phyloP scores from a whole-genome alignment of 92 coral and sea anemone genomes.

The Hydrozoanthus gracilis region DNA sequence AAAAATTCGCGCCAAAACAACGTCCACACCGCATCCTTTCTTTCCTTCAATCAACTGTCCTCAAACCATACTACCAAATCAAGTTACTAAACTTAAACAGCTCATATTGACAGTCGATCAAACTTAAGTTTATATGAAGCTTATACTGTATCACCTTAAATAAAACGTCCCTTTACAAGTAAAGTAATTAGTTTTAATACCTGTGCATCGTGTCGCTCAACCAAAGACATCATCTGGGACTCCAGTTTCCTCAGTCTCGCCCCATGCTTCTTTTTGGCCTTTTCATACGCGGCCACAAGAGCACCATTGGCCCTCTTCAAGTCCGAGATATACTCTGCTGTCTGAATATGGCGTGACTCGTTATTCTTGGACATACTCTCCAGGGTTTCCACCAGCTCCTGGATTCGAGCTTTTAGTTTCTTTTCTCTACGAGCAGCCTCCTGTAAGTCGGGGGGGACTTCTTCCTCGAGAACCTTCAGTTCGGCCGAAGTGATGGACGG shows the following conservation, averaged over 20 bases:
- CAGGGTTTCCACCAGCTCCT: conserved; percentile 92
- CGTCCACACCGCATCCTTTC: too few species aligned
- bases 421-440: conserved; percentile 95
- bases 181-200: conserved; percentile 30
- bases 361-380: conserved; percentile 94
- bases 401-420: conserved; percentile 87
- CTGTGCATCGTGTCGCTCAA: conserved; percentile 97
- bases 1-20: too few species aligned
- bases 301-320: conserved; percentile 97
- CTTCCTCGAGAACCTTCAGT: conserved; percentile 88
- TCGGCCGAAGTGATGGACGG: conserved; percentile 95
- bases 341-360: conserved; percentile 91
- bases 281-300: conserved; percentile 97
- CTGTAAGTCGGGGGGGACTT: conserved; percentile 89
- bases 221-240: conserved; percentile 98
- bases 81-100: too few species aligned
- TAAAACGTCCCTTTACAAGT: too few species aligned
- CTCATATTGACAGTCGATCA: too few species aligned
- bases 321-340: conserved; percentile 97
- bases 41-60: too few species aligned
- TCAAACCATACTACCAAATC: too few species aligned
- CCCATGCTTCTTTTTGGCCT: conserved; percentile 96
- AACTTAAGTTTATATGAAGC: too few species aligned
- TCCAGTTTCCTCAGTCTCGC: conserved; percentile 90
- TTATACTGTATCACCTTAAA: too few species aligned